Base-by-base conservation (phyloP, 1,140 invertebrate genomes). In the Hypsibius dujardini region DNA sequence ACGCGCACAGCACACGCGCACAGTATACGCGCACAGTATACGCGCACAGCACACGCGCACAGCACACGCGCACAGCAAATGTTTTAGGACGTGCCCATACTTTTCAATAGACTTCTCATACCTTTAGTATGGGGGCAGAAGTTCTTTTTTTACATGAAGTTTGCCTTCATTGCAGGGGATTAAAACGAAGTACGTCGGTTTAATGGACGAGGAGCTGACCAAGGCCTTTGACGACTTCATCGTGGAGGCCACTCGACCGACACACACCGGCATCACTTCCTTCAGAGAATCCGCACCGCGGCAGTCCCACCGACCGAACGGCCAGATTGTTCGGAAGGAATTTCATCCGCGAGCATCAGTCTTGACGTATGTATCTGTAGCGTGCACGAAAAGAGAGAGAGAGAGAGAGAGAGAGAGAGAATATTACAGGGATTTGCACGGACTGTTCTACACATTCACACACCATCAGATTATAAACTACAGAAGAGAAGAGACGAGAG, bases 291-390 rank as follows among this genome's bases (percentile, higher is more conserved):
- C 69, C 71, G 47, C 2, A 42, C 40, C 15, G 2, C 42, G 15
- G 15, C 0, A 46, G 7, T 67, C 71, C 46, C 73, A 76, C 74
- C 74, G 77, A 74, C 75, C 76, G 72, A 72, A 76, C 69, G 76
- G 77, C 47, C 74, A 77, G 46, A 76, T 83, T 1, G 82, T 83
- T 46, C 84, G 85, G 45, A 87, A 86, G 77, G 82, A 86, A 70
- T 92, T 90, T 77, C 75, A 83, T 2, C 75, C 80, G 14, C 80
- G 89, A 71, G 84, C 87, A 75, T 90, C 89, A 0, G 79, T 87
- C 28, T 79, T 91, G 7, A 80, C 78, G 79, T 80, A 74, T 75
- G 78, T 76, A 47, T 2, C 47, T 75, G 78, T 76, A 47, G 1
- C 47, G 12, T 67, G n/a, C 50, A 56, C 7, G 50, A 56, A 56